Evolutionary conservation across 2,888 invertebrate species (phyloP), one percentile per base, ranked within the genome.

Genomic region (Tethea ocularis): DNA sequence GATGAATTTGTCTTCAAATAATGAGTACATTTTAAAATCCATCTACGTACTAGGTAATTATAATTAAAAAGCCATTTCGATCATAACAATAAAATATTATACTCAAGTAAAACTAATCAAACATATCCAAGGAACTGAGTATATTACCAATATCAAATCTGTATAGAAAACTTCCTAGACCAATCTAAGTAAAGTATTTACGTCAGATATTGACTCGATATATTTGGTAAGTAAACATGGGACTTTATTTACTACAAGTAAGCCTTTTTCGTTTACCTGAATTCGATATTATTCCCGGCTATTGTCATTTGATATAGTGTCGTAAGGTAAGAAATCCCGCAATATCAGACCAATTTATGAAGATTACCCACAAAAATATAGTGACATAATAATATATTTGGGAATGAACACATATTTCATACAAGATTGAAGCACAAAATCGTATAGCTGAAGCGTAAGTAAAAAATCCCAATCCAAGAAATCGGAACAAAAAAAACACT

Each of bases 401-500:
- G 58, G 60, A 69, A 64, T 57, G 51, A 63, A 67, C 67, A 62
- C 60, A 64, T 68, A 66, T 60, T 41, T 60, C 56, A 52, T 20
- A 62, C 22, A 41, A 55, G 29, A 57, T 22, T 56, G 57, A 38
- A 63, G 56, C 61, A 58, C 55, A 61, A 51, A 57, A 60, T 61
- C 57, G 64, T 63, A 61, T 57, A 66, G 65, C 65, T 66, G 61
- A 64, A 71, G 62, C 64, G 69, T 68, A 71, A 72, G 71, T 74
- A 72, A 72, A 78, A 65, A 78, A 46, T 68, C 63, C 63, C 64
- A 68, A 78, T 74, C 68, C 68, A 71, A 69, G 65, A 66, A 75
- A 80, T 81, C 76, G 76, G 67, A 75, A 80, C 72, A 82, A 86
- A 86, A 41, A 46, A 87, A 85, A 84, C 76, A 82, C 77, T 78